Conservation (phyloP, 2,797 vertebrate species). For the Tangara arthus region DNA sequence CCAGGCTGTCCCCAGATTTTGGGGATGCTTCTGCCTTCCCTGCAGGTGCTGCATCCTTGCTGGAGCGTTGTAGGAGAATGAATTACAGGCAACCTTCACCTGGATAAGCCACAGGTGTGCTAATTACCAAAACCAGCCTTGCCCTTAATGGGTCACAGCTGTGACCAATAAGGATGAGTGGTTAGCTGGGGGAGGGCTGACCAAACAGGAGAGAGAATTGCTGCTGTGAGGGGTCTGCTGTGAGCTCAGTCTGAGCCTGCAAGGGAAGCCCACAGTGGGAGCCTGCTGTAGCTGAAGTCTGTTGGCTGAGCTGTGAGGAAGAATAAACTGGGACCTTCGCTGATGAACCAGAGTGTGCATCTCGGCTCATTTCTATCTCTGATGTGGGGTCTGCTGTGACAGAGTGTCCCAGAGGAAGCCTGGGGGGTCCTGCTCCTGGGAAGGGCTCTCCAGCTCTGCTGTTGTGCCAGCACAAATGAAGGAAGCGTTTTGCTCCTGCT, state of each 20-base stretch:
- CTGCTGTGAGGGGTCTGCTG: background rate
- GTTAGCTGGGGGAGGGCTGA: background rate
- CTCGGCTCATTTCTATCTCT: background rate
- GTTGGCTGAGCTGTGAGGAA: background rate
- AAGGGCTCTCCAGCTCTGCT: background rate
- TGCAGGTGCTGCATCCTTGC: background rate
- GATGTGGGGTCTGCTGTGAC: background rate
- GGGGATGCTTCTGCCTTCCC: background rate
- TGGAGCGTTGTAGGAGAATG: background rate
- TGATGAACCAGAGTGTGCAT: background rate
- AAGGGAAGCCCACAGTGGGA: background rate
- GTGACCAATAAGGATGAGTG: background rate
- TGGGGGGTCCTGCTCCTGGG: background rate
- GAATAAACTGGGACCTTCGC: background rate
- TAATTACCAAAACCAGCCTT: background rate
- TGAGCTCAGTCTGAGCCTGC: background rate
- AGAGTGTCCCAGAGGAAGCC: background rate
- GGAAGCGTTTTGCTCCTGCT: background rate
- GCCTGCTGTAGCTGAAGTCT: background rate
- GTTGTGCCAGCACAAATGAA: accelerated
- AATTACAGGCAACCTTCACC: background rate
- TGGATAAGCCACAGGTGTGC: background rate
- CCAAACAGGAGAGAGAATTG: background rate
- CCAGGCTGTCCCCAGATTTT: background rate
- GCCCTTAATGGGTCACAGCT: background rate